A percentile compares a stretch with the other conserved stretches of the same genome.
Conservation (phyloP, 64 coral and sea anemone genomes). For the Porites lutea region DNA sequence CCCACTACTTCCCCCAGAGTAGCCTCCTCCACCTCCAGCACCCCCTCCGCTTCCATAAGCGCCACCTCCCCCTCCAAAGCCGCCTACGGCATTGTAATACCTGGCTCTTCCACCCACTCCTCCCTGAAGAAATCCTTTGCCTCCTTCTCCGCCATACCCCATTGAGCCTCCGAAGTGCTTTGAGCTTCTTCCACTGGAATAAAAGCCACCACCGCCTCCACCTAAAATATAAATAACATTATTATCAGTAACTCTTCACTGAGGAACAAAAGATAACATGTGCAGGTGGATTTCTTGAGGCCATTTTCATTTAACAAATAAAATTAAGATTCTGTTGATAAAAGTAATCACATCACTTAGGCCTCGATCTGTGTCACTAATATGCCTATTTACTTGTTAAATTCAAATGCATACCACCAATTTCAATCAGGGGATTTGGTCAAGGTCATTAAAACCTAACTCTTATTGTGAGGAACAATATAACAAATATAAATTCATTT, state of each 20-base stretch:
- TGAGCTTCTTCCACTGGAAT: constrained; percentile 8
- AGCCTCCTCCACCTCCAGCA: constrained; percentile 40
- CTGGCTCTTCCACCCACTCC: constrained; percentile 16
- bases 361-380: too few species aligned
- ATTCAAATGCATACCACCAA: too few species aligned
- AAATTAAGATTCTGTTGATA: too few species aligned
- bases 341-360: too few species aligned
- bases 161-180: neutral
- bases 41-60: constrained; percentile 1
- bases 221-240: neutral
- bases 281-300: neutral
- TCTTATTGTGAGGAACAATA: too few species aligned
- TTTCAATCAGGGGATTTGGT: too few species aligned
- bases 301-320: neutral
- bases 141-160: constrained; percentile 33
- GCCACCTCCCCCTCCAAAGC: constrained; percentile 50
- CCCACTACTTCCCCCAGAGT: constrained; percentile 44
- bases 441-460: too few species aligned
- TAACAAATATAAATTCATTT: too few species aligned
- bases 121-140: constrained; percentile 48
- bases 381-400: too few species aligned
- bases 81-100: neutral
- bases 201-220: constrained; percentile 48
- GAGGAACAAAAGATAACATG: neutral
- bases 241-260: neutral